Evolutionary conservation across 2,888 invertebrate genomes (phyloP).

Genomic region (Lordiphosa andalusiaca): DNA sequence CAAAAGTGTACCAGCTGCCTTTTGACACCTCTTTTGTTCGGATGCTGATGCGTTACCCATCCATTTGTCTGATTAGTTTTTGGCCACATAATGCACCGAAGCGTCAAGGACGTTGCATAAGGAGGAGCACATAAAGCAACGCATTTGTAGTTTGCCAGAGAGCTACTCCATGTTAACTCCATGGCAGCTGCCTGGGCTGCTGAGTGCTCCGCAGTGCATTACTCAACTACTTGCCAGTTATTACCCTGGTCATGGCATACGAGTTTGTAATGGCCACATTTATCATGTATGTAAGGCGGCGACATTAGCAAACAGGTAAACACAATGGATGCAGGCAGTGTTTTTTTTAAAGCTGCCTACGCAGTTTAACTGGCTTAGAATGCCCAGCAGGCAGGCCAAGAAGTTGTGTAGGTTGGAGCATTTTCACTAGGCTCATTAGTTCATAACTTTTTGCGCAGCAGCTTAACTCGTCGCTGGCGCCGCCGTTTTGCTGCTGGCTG

Average conservation of each 20-base stretch:
- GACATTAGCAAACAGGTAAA: slow-evolving; percentile 25
- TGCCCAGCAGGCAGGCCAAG: slow-evolving; percentile 6
- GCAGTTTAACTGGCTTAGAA: slow-evolving; percentile 12
- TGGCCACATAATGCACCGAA: slow-evolving; percentile 48
- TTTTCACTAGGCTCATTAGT: slow-evolving; percentile 5
- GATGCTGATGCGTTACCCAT: slow-evolving; percentile 35
- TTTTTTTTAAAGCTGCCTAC: slow-evolving; percentile 4
- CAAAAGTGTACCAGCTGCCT: slow-evolving; percentile 14
- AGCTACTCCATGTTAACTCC: not conserved
- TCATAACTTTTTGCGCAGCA: slow-evolving; percentile 36
- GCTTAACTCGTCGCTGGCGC: slow-evolving; percentile 29
- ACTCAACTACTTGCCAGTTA: slow-evolving; percentile 52
- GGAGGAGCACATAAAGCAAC: slow-evolving; percentile 19
- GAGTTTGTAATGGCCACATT: slow-evolving; percentile 53
- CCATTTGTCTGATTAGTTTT: slow-evolving; percentile 66
- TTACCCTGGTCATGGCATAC: slow-evolving; percentile 28
- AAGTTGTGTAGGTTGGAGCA: not conserved
- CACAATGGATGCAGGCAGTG: slow-evolving; percentile 3
- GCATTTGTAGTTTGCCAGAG: slow-evolving; percentile 13
- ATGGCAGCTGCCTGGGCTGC: slow-evolving; percentile 17
- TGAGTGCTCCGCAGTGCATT: slow-evolving; percentile 50
- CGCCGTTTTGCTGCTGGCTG: no score
- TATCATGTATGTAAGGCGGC: slow-evolving; percentile 50
- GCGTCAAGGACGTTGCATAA: slow-evolving; percentile 52
- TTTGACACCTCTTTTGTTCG: slow-evolving; percentile 38